A percentile compares a stretch with the other conserved stretches of the same genome.
Conservation (phyloP, 2,797 vertebrate genomes). For the Thripadectes ignobilis region DNA sequence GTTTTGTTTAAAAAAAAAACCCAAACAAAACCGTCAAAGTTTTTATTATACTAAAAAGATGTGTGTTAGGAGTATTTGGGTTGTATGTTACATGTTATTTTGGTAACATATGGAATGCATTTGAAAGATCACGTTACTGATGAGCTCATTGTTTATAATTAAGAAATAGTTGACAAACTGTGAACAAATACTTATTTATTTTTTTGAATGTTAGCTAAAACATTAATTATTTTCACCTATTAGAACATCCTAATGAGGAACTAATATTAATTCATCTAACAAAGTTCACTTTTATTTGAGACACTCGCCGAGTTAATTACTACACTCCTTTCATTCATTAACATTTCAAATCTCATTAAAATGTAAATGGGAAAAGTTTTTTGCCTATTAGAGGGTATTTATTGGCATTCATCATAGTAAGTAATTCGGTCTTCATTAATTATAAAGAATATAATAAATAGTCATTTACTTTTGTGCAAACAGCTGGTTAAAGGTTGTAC, state of each 20-base stretch:
- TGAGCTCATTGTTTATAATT: constrained; percentile 40
- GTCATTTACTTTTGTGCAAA: constrained; percentile 36
- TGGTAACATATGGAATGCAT: background rate
- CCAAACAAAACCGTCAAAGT: background rate
- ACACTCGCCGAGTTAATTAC: constrained; percentile 55
- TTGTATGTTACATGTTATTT: background rate
- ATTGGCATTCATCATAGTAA: constrained; percentile 51
- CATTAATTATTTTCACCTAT: constrained; percentile 66
- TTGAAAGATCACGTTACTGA: background rate
- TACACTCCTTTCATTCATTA: constrained; percentile 65
- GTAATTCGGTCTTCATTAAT: constrained; percentile 55
- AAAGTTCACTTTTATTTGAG: constrained; percentile 66
- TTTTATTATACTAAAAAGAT: background rate
- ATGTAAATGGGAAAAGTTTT: constrained; percentile 65
- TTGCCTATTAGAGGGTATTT: constrained; percentile 45
- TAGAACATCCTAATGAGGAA: constrained; percentile 51
- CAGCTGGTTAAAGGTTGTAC: constrained; percentile 50
- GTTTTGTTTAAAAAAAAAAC: background rate
- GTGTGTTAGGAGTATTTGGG: background rate
- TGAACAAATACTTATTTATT: constrained; percentile 55
- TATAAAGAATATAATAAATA: constrained; percentile 49
- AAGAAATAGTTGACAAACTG: constrained; percentile 16
- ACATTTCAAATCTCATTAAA: constrained; percentile 74
- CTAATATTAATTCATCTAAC: constrained; percentile 59
- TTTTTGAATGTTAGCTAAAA: constrained; percentile 52